Conservation (phyloP, 2,113 vertebrate genomes). For the Serilophus lunatus region DNA sequence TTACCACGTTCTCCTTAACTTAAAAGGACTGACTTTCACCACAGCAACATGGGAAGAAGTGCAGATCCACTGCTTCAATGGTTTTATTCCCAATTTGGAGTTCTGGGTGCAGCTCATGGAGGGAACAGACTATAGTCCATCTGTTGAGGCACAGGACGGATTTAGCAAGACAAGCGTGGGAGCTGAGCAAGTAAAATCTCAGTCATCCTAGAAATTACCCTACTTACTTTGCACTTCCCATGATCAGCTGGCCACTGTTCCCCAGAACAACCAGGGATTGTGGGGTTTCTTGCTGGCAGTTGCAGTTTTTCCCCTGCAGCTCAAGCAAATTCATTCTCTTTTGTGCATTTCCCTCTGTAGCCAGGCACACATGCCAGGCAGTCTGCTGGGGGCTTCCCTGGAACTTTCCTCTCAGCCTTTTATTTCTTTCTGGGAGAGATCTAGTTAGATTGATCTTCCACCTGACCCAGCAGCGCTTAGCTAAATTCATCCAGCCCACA, state of each 20-base stretch:
- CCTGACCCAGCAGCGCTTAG: neutral
- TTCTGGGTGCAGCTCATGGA: neutral
- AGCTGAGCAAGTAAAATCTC: conserved; percentile 48
- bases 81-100: neutral
- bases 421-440: neutral
- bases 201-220: conserved; percentile 35
- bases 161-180: conserved; percentile 41
- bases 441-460: neutral
- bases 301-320: neutral
- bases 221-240: conserved; percentile 24
- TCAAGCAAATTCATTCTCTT: neutral
- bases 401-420: neutral
- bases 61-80: neutral
- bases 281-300: conserved; percentile 24
- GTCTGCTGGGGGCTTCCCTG: neutral
- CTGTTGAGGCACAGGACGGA: conserved; percentile 25
- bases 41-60: neutral
- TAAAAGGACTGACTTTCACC: neutral
- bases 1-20: neutral
- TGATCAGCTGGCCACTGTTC: conserved; percentile 1
- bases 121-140: conserved; percentile 5
- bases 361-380: neutral
- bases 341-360: neutral
- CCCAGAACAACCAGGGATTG: neutral
- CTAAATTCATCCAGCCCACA: neutral